phyloP scores from a whole-genome alignment of 1,140 invertebrate species.

The Thalassaphorura encarpata region DNA sequence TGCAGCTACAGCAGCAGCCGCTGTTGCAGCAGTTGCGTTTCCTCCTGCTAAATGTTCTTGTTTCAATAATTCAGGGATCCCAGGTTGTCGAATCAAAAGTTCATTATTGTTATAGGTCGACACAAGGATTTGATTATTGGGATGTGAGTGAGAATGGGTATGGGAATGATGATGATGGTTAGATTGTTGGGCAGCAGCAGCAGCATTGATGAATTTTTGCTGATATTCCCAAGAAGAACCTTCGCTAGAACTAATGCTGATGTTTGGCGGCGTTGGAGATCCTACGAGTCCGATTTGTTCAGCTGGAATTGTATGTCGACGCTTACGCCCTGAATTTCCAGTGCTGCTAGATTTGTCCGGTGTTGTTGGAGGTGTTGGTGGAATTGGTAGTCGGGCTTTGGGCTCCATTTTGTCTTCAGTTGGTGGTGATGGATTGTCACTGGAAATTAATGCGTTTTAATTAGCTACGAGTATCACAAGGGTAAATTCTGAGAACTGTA shows the following conservation, averaged over 20 bases:
- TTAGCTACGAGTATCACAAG: no score
- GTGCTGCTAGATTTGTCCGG: slow-evolving; percentile 2
- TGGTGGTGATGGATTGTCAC: background rate
- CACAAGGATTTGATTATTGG: no score
- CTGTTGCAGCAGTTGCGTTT: no score
- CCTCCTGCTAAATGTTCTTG: no score
- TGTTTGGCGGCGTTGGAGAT: background rate
- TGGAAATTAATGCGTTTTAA: no score
- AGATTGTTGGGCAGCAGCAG: background rate
- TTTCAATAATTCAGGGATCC: background rate
- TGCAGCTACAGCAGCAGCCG: no score
- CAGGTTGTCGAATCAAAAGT: no score
- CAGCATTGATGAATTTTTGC: background rate
- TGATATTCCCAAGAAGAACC: background rate
- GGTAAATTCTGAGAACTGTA: no score
- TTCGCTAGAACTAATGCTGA: background rate
- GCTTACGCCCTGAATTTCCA: background rate
- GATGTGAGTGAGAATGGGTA: no score
- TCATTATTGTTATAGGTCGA: no score
- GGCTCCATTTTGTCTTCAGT: background rate
- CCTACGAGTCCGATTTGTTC: background rate
- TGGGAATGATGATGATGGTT: slow-evolving; percentile 1
- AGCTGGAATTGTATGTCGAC: background rate
- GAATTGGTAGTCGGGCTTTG: slow-evolving; percentile 2
- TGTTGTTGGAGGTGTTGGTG: slow-evolving; percentile 5